Percentiles rank a stretch among this genome's conserved stretches.
These are phyloP conservation scores for Hydropsyche betteni DNA, from an alignment of 2,888 invertebrate genomes.

Conservation along the genomic window DNA sequence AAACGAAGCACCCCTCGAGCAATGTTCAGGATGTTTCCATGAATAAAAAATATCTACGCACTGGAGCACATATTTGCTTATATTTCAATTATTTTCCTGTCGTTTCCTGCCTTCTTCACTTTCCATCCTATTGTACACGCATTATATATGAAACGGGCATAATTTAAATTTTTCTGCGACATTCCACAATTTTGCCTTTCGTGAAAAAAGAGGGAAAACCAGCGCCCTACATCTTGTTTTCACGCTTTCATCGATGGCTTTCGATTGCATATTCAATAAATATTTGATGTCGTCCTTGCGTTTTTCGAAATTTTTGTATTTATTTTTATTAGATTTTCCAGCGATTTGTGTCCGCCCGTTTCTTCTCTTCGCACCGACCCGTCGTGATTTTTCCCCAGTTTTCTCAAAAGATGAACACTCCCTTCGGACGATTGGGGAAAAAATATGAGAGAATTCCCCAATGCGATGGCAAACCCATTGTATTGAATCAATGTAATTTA, in stretches of 20 bases:
- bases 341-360: conserved; percentile 2
- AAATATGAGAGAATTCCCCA: not conserved
- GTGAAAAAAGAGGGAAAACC: not conserved
- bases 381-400: not conserved
- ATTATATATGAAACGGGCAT: not conserved
- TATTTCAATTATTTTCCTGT: conserved; percentile 10
- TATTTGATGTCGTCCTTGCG: not conserved
- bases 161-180: not conserved
- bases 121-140: not conserved
- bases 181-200: not conserved
- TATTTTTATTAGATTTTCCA: conserved; percentile 15
- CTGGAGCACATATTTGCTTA: not conserved
- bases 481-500: conserved; percentile 20
- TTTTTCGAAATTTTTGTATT: not conserved
- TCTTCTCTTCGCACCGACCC: not conserved
- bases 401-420: not conserved
- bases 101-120: not conserved
- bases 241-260: not conserved
- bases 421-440: not conserved
- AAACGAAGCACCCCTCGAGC: not conserved
- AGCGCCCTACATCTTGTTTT: too few relatives aligned
- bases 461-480: not conserved
- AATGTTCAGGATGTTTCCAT: too few relatives aligned
- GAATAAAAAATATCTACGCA: too few relatives aligned
- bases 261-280: conserved; percentile 16